Percentiles rank a stretch among this genome's conserved stretches.
These are phyloP conservation scores for Euclidia mi DNA, from an alignment of 2,888 invertebrate genomes.

Conservation along the genomic window DNA sequence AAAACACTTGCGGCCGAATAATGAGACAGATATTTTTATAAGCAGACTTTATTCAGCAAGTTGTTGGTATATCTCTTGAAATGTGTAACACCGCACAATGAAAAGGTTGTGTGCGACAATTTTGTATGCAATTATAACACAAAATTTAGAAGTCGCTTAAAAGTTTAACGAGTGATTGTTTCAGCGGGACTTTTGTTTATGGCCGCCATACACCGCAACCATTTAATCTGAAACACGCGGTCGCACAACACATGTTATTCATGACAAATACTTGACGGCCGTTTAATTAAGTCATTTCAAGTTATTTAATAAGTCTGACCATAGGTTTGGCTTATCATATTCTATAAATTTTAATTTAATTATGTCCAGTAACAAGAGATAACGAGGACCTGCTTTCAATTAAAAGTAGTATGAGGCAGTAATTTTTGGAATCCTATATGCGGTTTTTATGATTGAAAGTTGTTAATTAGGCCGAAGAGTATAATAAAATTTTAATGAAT, in stretches of 20 bases:
- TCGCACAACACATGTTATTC: conserved; percentile 26
- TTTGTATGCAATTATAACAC: conserved; percentile 57
- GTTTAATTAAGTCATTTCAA: conserved; percentile 7
- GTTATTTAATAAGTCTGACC: neutral
- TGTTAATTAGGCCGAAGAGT: too few relatives aligned
- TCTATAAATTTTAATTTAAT: too few relatives aligned
- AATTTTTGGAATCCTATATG: too few relatives aligned
- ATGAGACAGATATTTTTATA: too few relatives aligned
- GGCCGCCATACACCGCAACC: conserved; percentile 52
- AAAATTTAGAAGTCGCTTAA: conserved; percentile 62
- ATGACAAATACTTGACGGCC: conserved; percentile 28
- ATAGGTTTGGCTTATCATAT: too few relatives aligned
- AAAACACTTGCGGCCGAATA: too few relatives aligned
- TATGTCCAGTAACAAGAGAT: too few relatives aligned
- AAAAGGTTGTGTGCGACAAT: conserved; percentile 38
- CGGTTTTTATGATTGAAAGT: too few relatives aligned
- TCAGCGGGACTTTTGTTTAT: conserved; percentile 65
- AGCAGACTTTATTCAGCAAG: neutral
- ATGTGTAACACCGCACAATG: conserved; percentile 20
- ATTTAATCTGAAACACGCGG: conserved; percentile 60
- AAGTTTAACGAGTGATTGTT: conserved; percentile 70
- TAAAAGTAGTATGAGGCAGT: too few relatives aligned
- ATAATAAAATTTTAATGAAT: too few relatives aligned
- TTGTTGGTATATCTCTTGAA: conserved; percentile 17
- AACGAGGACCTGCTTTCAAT: too few relatives aligned